Conservation (phyloP, 2,888 invertebrate genomes). For the Patella caerulea region DNA sequence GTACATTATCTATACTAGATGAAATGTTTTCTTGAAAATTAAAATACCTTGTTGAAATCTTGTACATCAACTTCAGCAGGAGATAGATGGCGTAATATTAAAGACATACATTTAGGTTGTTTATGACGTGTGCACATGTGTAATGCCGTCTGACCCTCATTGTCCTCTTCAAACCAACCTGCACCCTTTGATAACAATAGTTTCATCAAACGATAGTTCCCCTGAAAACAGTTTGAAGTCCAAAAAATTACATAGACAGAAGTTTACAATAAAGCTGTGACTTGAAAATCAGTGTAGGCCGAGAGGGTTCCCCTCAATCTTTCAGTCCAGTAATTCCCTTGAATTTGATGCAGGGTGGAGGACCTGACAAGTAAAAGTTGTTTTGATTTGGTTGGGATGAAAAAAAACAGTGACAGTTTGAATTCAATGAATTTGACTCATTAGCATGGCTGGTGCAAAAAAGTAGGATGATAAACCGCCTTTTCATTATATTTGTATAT, state of each 20-base stretch:
- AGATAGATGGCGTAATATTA: conserved; percentile 67
- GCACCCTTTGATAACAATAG: conserved; percentile 67
- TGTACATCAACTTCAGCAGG: conserved; percentile 71
- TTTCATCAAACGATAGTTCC: conserved; percentile 66
- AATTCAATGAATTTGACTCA: no score
- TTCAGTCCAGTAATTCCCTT: no score
- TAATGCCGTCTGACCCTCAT: conserved; percentile 69
- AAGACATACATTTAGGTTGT: conserved; percentile 68
- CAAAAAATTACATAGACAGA: background rate
- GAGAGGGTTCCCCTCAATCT: no score
- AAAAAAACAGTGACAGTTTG: no score
- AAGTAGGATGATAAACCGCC: no score
- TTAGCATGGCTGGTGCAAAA: no score
- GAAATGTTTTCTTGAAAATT: background rate
- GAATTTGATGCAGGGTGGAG: no score
- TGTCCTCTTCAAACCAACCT: conserved; percentile 68
- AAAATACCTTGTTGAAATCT: conserved; percentile 68
- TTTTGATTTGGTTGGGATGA: no score
- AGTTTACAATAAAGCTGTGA: background rate
- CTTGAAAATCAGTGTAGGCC: no score
- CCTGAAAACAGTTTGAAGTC: conserved; percentile 47
- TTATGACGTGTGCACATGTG: conserved; percentile 70
- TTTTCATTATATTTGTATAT: no score
- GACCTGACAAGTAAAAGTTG: no score
- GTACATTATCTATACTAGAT: background rate